Evolutionary conservation across 2,797 vertebrate genomes (phyloP).

Genomic region (Xerus rutilus): DNA sequence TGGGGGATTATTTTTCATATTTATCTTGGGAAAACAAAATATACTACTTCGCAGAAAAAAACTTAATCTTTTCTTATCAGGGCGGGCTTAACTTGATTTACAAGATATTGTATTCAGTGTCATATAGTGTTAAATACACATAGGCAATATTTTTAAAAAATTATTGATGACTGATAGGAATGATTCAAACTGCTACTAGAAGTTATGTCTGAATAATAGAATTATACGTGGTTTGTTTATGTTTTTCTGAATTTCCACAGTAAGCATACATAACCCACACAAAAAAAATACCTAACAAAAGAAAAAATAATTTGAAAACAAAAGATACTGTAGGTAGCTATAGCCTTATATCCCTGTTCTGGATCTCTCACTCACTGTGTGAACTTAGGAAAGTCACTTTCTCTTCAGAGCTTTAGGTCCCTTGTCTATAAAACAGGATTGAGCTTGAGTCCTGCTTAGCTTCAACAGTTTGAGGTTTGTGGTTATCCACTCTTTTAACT

Average conservation of each 20-base stretch:
- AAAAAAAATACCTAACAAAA: background rate
- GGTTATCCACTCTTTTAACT: background rate
- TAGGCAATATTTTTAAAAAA: background rate
- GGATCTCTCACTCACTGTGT: background rate
- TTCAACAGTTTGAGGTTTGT: background rate
- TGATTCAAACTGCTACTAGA: conserved; percentile 23
- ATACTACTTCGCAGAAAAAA: conserved; percentile 46
- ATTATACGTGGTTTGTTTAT: conserved; percentile 45
- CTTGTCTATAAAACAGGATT: background rate
- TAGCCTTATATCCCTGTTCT: background rate
- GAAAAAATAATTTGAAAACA: conserved; percentile 28
- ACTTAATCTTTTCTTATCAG: conserved; percentile 10
- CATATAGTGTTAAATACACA: background rate
- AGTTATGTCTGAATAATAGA: conserved; percentile 43
- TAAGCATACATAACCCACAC: conserved; percentile 13
- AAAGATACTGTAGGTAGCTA: background rate
- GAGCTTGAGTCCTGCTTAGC: background rate
- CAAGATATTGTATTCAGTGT: background rate
- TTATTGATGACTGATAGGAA: conserved; percentile 30
- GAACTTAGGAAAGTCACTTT: background rate
- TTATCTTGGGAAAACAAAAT: conserved; percentile 40
- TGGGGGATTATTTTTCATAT: conserved; percentile 50
- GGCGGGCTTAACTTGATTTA: conserved; percentile 47
- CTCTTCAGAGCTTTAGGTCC: background rate
- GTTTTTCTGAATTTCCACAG: conserved; percentile 52